Base-by-base conservation (phyloP, 2,888 invertebrate genomes). In the Melanargia galathea region DNA sequence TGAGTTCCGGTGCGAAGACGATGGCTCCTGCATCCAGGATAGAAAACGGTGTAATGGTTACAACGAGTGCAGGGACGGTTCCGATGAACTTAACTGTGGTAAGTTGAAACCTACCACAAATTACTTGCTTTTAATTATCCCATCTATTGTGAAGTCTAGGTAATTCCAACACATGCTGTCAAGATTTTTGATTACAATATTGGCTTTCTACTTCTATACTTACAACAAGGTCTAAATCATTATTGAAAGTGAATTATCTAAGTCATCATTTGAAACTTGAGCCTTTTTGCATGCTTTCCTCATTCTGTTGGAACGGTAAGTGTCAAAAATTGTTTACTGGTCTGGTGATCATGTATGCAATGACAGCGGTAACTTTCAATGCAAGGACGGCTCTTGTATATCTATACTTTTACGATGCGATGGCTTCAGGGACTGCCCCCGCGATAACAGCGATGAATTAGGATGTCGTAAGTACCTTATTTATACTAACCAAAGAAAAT, bases 321-420 rank as follows among this genome's bases (percentile, higher is more conserved):
- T 86, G 10, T 78, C 83, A 30, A 78, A 70, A 11, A 65, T 72
- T 52, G 66, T 76, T 2, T 74, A 76, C 68, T 91, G 89, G 90
- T 77, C 80, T 54, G 90, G 90, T 10, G 73, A 75, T 61, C 81
- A 85, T 56, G 83, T 86, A 0, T 92, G 90, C 69, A 75, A 86
- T 69, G 86, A 91, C 22, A 84, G 90, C 30, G 93, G 93, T 46
- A 91, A 89, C 76, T 96, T 95, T 85, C 93, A 93, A 69, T 97
- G 97, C 83, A 91, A 89, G 64, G 95, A 96, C 81, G 94, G 95
- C 57, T 92, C 93, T 73, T 96, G 96, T 82, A 94, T 97, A 73
- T 94, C 94, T 49, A 91, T 93, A 69, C 83, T 92, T 51, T 87
- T 93, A 70, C 93, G 94, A 57, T 97, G 97, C 82, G 95, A 97